Base-by-base conservation (phyloP, 2,113 vertebrate genomes). In the Melanotaenia duboulayi region DNA sequence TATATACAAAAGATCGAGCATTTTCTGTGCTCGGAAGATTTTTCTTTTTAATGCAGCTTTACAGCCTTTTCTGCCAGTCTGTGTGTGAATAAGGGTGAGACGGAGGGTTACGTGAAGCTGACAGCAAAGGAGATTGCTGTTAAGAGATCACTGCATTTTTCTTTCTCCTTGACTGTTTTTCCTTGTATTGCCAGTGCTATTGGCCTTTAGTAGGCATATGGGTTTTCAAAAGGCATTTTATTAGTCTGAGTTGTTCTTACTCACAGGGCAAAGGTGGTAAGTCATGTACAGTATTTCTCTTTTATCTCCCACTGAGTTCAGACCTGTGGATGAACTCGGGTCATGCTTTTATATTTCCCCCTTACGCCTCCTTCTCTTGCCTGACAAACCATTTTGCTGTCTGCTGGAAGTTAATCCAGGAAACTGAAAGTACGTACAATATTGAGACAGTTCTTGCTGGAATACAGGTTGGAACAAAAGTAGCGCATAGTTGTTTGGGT, bases 201-300 rank as follows among this genome's bases (percentile, higher is more conserved):
- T 81, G 87, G 80, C 86, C 89, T 90, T 90, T 84, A 82, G 81
- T 57, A 80, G 86, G 78, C 80, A 78, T 89, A 74, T 82, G 78
- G 83, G 80, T 83, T 86, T 88, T 83, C 73, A 77, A 86, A 90
- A 89, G 84, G 76, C 78, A 81, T 91, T 90, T 91, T 89, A 92
- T 89, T 87, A 87, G 76, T 84, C 86, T 86, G 83, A 83, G 80
- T 82, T 75, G 79, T 80, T 90, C 83, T 84, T 85, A 86, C 84
- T 91, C 81, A 84, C 79, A 82, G 87, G 80, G 65, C 80, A 84
- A 82, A 90, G 90, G 89, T 88, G 85, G 81, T 83, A 89, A 89
- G 89, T 89, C 87, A 79, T 80, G 76, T 83, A 68, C 80, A 91
- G 89, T 86, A 83, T 84, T 85, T 90, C 80, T 87, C 82, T 87